Evolutionary conservation across 2,797 vertebrate genomes (phyloP), one percentile per base, ranked within the genome.

Genomic region (Bradypodion ventrale): DNA sequence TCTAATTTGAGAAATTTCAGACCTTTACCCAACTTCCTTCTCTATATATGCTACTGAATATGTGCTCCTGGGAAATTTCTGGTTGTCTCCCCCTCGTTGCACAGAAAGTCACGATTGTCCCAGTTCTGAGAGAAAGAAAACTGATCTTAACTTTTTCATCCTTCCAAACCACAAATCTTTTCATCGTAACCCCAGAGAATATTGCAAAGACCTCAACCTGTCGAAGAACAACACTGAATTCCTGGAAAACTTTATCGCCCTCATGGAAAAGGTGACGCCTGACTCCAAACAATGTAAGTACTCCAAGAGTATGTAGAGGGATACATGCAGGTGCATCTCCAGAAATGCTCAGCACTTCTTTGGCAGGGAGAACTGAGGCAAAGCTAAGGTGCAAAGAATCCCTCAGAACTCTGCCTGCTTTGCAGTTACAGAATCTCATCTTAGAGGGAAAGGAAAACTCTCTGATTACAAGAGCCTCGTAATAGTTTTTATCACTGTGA

Each of bases 221-320:
- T 98, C 98, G 78, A 97, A 96, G 96, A 99, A 99, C 97, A 99
- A 99, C 97, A 99, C 99, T 0, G 99, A 99, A 92, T 99, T 99
- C 95, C 97, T 99, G 94, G 96, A 98, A 89, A 99, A 98, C 96
- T 99, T 99, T 95, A 99, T 99, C 85, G 97, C 98, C 84, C 98
- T 99, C 85, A 99, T 99, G 98, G 98, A 99, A 96, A 99, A 99
- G 95, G 98, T 99, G 95, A 99, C 98, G 5, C 99, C 99, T 5
- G 98, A 99, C 95, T 99, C 98, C 91, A 99, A 99, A 95, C 98
- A 98, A 95, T 99, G 99, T 99, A 94, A 98, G 98, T 95, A 93
- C 75, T 35, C 6, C 85, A 1, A 2, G 82, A 68, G 74, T 25
- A 9, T 2, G 1, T 29, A 49, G n/a, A 25, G 44, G 84, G 35